phyloP scores from a whole-genome alignment of 2,797 vertebrate genomes.

The Acanthurus tractus region DNA sequence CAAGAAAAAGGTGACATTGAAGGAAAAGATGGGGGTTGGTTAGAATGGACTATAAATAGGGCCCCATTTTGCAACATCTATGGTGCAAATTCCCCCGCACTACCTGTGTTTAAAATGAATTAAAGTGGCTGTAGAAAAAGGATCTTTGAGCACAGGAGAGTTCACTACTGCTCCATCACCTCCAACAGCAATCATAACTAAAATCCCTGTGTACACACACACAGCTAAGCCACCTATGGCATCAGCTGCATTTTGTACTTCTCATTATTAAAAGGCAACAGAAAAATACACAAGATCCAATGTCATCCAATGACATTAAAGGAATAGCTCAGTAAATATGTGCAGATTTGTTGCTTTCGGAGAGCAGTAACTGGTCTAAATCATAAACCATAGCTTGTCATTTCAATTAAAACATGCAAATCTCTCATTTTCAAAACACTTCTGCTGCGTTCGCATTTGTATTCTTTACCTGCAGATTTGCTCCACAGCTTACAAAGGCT shows the following conservation, averaged over 20 bases:
- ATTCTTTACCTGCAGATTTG: slow-evolving; percentile 17
- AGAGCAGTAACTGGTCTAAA: neutral
- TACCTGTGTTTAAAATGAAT: slow-evolving; percentile 15
- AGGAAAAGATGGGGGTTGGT: slow-evolving; percentile 41
- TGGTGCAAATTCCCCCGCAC: slow-evolving; percentile 40
- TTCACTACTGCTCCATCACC: neutral
- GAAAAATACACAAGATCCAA: slow-evolving; percentile 63
- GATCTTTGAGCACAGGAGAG: slow-evolving; percentile 11
- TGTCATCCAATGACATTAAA: slow-evolving; percentile 84
- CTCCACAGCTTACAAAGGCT: neutral
- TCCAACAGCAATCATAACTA: slow-evolving; percentile 25
- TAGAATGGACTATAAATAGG: slow-evolving; percentile 60
- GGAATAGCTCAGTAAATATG: slow-evolving; percentile 1
- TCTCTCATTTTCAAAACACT: neutral
- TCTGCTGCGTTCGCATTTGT: neutral
- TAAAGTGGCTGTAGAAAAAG: neutral
- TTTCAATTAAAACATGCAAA: slow-evolving; percentile 13
- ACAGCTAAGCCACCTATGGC: slow-evolving; percentile 39
- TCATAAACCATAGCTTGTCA: neutral
- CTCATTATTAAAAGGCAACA: slow-evolving; percentile 18
- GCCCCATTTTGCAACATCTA: slow-evolving; percentile 46
- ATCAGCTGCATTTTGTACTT: slow-evolving; percentile 21
- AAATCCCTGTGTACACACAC: slow-evolving; percentile 33
- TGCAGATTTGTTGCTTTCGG: slow-evolving; percentile 1
- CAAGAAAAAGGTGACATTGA: slow-evolving; percentile 70